Evolutionary conservation across 1,140 invertebrate genomes (phyloP).

Genomic region (Drosophila ficusphila): DNA sequence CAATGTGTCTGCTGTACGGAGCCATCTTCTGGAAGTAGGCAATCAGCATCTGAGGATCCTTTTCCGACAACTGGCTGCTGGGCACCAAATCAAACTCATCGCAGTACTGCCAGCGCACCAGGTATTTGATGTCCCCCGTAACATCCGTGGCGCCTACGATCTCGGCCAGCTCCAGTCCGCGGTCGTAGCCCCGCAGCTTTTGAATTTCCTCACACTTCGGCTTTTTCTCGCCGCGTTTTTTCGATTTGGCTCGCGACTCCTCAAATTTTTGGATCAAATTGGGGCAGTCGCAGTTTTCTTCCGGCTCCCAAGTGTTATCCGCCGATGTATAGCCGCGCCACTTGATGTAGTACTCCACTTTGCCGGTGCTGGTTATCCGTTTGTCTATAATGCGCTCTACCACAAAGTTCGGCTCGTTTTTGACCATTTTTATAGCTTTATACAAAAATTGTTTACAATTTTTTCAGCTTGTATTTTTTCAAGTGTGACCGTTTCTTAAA

Average conservation of each 20-base stretch:
- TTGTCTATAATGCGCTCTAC: constrained; percentile 84
- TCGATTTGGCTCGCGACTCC: constrained; percentile 89
- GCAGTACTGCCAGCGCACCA: constrained; percentile 77
- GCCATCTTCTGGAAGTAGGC: constrained; percentile 78
- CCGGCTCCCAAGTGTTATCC: constrained; percentile 95
- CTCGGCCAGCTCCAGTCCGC: constrained; percentile 95
- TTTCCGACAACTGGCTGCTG: constrained; percentile 57
- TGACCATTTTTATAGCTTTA: constrained; percentile 42
- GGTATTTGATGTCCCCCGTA: constrained; percentile 70
- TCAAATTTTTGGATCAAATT: constrained; percentile 96
- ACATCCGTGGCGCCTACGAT: constrained; percentile 91
- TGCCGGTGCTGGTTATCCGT: constrained; percentile 80
- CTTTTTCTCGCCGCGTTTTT: constrained; percentile 84
- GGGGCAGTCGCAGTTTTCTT: constrained; percentile 96
- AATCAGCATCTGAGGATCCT: constrained; percentile 73
- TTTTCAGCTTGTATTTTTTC: neutral
- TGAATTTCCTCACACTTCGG: constrained; percentile 80
- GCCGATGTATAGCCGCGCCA: constrained; percentile 84
- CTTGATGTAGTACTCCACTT: constrained; percentile 84
- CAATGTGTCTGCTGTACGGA: constrained; percentile 62
- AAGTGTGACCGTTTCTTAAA: constrained; percentile 1
- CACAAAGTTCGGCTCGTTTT: constrained; percentile 78
- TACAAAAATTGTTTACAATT: constrained; percentile 14
- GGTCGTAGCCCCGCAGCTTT: constrained; percentile 89
- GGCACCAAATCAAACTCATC: constrained; percentile 77